Base-by-base conservation (phyloP, 2,797 vertebrate genomes). In the Steatocranus sp. region DNA sequence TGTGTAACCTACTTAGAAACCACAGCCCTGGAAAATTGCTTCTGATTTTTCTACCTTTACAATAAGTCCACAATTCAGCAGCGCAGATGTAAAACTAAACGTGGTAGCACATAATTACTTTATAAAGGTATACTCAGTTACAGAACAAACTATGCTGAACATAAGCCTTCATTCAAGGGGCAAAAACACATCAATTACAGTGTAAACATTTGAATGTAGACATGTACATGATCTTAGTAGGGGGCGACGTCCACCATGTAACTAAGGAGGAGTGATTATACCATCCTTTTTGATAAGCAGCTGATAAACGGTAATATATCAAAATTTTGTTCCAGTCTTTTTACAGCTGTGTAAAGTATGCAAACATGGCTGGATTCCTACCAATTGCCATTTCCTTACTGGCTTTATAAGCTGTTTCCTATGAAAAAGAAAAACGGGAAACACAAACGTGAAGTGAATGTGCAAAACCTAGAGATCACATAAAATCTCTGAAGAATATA, bases 11-110 rank as follows among this genome's bases (percentile, higher is more conserved):
- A 53, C 76, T 82, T 75, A 74, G 75, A 89, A 90, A 89, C 8
- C 4, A 9, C n/a, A 11, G 66, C 80, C 27, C 79, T 88, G 79
- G 74, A 90, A 91, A 89, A 90, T 87, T 48, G 78, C 76, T 84
- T 80, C 36, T 80, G 87, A 88, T 85, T 81, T 87, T 83, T 83
- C 70, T 77, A 50, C 38, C 38, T 81, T 83, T 53, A 78, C 50
- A 70, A 82, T 30, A 86, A 79, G 77, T 36, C 48, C 56, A 79
- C 76, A 36, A 81, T 27, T 73, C 75, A 61, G 48, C 79, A 79
- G 73, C 38, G 34, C 6, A 6, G 38, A 80, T 15, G 53, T 79
- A 20, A 81, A 79, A 79, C 68, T 46, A 75, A 86, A 88, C 11
- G 27, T 73, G 11, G 76, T 54, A 15, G 54, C 23, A 70, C 46